Conservation (phyloP, 2,113 vertebrate genomes). For the Megatriorchis doriae region DNA sequence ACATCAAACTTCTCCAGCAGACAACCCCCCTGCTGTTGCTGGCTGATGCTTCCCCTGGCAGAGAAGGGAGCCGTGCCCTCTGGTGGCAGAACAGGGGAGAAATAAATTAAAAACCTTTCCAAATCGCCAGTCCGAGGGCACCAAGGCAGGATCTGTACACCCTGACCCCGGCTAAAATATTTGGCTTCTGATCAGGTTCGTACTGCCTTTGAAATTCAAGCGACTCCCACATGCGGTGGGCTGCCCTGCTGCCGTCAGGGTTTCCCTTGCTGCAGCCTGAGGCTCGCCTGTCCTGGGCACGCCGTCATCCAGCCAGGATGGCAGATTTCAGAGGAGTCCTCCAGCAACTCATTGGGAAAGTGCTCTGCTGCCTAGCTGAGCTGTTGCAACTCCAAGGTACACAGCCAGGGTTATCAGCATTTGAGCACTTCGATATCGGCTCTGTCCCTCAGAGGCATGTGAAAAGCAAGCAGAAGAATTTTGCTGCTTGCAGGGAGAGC, state of each 20-base stretch:
- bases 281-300: not conserved
- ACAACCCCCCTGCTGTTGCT: not conserved
- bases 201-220: not conserved
- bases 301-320: not conserved
- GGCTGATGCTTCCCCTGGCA: not conserved
- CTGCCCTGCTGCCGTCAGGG: rapidly evolving
- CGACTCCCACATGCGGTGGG: rapidly evolving
- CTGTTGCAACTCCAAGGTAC: not conserved
- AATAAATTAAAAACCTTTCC: not conserved
- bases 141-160: not conserved
- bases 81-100: not conserved
- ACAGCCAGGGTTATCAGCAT: not conserved
- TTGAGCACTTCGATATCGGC: rapidly evolving
- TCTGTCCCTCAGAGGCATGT: not conserved
- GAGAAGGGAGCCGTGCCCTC: not conserved
- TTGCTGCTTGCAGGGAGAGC: not conserved
- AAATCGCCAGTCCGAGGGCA: not conserved
- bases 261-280: not conserved
- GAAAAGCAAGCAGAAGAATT: not conserved
- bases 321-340: not conserved
- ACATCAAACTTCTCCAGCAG: not conserved
- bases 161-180: not conserved
- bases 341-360: rapidly evolving
- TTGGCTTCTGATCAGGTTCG: not conserved
- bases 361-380: not conserved